Evolutionary conservation across 2,888 invertebrate genomes (phyloP), one percentile per base, ranked within the genome.

Genomic region (Eupithecia subumbrata): DNA sequence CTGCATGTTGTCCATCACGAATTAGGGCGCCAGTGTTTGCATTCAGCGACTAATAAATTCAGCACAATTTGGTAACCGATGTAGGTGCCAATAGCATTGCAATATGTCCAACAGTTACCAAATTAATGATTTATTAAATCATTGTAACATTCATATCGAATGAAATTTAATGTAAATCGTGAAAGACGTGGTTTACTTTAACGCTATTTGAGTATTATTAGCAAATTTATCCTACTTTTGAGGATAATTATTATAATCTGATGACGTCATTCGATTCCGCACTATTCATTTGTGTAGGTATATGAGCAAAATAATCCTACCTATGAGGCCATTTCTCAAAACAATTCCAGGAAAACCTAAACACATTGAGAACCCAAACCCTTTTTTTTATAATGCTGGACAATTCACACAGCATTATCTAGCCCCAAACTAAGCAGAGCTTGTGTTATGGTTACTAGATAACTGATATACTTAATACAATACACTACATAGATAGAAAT

Each of bases 1-100:
- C 67, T 67, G 40, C 67, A 40, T n/a, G 37, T 34, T 40, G 66
- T 40, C 67, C 34, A 67, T 67, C 67, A 34, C 40, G 34, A 67
- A 67, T 22, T 34, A 67, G 40, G 18, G n/a, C 40, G n/a, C 0
- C 5, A 67, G 40, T 40, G 67, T 67, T 67, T 67, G 67, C 34
- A 30, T 5, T 40, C 34, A 67, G n/a, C 66, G 34, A 66, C 8
- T 37, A 16, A 18, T 64, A 64, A 64, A 64, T 18, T 64, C 34
- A 64, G 64, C 34, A 34, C 9, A 64, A 64, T 64, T 34, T 64
- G 34, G 34, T 64, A 34, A 64, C 34, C 8, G 18, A 64, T 64
- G 18, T 64, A 64, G 34, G 34, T 30, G 18, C 4, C 64, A 30
- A 64, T 34, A 18, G 64, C 9, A 25, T 9, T 9, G n/a, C n/a